Evolutionary conservation across 2,113 vertebrate genomes (phyloP), one percentile per base, ranked within the genome.

Genomic region (Nothocercus nigrocapillus): DNA sequence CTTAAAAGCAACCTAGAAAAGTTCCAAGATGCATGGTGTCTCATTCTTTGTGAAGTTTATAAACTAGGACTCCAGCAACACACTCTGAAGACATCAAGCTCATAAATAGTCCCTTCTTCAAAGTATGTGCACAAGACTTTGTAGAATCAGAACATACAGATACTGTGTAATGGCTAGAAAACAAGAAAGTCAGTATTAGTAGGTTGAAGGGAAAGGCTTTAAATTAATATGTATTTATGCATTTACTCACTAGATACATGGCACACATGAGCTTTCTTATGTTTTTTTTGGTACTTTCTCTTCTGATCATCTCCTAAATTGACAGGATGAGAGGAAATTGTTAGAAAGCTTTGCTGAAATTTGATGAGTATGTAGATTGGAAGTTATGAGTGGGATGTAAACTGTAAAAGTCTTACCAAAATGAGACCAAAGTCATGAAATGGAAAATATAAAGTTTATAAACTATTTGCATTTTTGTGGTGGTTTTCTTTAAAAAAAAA

Each of bases 61-160:
- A 32, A 61, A 15, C 8, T 19, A 19, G 12, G 25, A 16, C 27
- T 58, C 6, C 0, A 0, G 21, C 47, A 54, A 2, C 12, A 16
- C 17, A 45, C 3, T 7, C 3, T 70, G 9, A 58, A 38, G 32
- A 30, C 7, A 62, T 58, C 56, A 93, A 42, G 17, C 4, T 69
- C 6, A 2, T 20, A 72, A 75, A 62, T 1, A 36, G 3, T 2
- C 16, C 17, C 69, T 78, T 74, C 54, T 78, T 70, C 34, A 88
- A 70, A 36, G 22, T 9, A 36, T 1, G 2, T 44, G 21, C 28
- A 42, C 8, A 72, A 83, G 30, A 18, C 1, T 53, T 58, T 21
- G 11, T n/a, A 89, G 21, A 38, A 28, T 47, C 13, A 67, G 30
- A 67, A 36, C 14, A 4, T 20, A n/a, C 30, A 85, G 81, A 51